Conservation (phyloP, 2,888 invertebrate genomes). For the Stenurella melanura region DNA sequence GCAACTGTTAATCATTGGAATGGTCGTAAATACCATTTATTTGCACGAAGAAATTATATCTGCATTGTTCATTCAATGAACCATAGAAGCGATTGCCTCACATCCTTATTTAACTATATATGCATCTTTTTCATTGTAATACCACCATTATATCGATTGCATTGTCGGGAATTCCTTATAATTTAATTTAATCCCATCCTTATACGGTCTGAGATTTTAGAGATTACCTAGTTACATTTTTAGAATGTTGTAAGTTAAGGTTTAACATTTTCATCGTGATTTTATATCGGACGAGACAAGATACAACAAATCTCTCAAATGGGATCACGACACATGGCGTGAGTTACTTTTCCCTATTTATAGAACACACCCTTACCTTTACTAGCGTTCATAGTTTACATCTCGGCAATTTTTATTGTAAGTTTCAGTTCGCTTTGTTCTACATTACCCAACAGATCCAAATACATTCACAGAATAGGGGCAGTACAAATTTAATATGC, state of each 20-base stretch:
- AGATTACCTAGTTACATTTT: conserved; percentile 8
- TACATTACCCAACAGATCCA: no score
- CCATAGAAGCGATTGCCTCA: conserved; percentile 21
- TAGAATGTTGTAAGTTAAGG: conserved; percentile 1
- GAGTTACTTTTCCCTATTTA: conserved; percentile 4
- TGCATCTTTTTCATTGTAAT: neutral
- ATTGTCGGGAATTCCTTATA: conserved; percentile 12
- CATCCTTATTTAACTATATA: conserved; percentile 5
- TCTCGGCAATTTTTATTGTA: neutral
- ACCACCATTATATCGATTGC: neutral
- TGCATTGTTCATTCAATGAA: conserved; percentile 19
- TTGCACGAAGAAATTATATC: conserved; percentile 3
- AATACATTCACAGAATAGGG: no score
- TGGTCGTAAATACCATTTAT: conserved; percentile 17
- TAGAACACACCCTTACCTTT: neutral
- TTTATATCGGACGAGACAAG: neutral
- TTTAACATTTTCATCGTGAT: conserved; percentile 9
- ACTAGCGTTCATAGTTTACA: neutral
- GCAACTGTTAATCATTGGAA: conserved; percentile 4
- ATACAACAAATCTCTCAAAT: neutral
- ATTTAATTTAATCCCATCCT: conserved; percentile 2
- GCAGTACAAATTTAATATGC: no score
- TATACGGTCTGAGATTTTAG: conserved; percentile 5
- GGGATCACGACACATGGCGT: conserved; percentile 26
- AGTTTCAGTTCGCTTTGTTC: no score